These are phyloP conservation scores for Leptopilina clavipes DNA, from an alignment of 1,140 invertebrate species.

Conservation along the genomic window DNA sequence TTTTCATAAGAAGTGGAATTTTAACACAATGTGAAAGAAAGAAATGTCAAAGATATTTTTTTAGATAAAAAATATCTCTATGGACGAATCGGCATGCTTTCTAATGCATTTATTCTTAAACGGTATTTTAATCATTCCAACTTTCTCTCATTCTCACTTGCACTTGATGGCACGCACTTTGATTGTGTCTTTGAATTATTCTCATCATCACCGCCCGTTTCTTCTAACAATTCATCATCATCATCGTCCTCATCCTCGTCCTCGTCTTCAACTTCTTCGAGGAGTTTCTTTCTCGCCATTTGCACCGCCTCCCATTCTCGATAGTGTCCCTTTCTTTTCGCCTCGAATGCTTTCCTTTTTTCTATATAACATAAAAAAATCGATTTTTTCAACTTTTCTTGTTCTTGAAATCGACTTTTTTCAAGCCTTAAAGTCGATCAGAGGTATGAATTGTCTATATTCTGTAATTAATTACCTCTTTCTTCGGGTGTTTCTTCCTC, in stretches of 20 bases:
- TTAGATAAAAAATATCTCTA: conserved; percentile 48
- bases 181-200: conserved; percentile 73
- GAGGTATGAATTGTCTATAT: neutral
- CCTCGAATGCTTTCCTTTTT: conserved; percentile 86
- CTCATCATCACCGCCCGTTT: conserved; percentile 81
- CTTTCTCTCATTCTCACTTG: conserved; percentile 64
- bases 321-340: conserved; percentile 96
- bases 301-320: conserved; percentile 97
- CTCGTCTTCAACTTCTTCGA: conserved; percentile 92
- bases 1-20: no score
- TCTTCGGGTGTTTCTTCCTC: conserved; percentile 80
- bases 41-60: conserved; percentile 44
- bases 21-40: conserved; percentile 39
- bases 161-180: conserved; percentile 71
- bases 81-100: conserved; percentile 53
- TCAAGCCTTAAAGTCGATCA: neutral
- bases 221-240: conserved; percentile 80
- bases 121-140: conserved; percentile 53
- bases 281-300: conserved; percentile 90
- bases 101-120: conserved; percentile 52
- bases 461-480: conserved; percentile 71
- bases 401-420: no score
- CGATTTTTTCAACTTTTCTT: conserved; percentile 38
- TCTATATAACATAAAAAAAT: conserved; percentile 69
- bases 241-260: conserved; percentile 88